Conservation (phyloP, 2,113 vertebrate genomes). For the Tor tambroides region DNA sequence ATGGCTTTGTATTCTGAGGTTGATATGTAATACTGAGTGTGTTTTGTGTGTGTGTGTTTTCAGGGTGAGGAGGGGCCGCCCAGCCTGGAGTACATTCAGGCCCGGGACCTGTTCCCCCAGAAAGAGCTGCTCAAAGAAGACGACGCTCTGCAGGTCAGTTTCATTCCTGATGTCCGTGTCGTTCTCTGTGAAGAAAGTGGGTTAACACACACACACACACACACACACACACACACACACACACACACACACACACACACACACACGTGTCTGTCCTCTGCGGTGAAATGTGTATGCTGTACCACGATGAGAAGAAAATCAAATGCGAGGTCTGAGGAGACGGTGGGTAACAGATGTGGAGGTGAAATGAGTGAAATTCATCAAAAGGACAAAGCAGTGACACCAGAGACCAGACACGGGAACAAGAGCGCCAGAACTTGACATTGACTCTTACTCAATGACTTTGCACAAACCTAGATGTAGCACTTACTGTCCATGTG, state of each 20-base stretch:
- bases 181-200: background rate
- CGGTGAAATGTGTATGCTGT: background rate
- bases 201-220: background rate
- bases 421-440: background rate
- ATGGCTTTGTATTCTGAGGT: background rate
- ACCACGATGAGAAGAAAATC: background rate
- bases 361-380: background rate
- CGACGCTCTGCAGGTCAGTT: conserved; percentile 91
- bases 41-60: conserved; percentile 46
- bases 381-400: background rate
- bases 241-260: background rate
- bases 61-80: conserved; percentile 99
- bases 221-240: background rate
- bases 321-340: background rate
- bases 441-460: background rate
- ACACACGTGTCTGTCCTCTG: background rate
- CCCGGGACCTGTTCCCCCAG: conserved; percentile 97
- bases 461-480: background rate
- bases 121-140: conserved; percentile 98
- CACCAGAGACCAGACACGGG: background rate
- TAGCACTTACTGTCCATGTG: background rate
- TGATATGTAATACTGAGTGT: conserved; percentile 3
- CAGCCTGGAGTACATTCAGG: conserved; percentile 99
- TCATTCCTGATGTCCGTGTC: background rate
- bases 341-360: background rate